Base-by-base conservation (phyloP, 2,797 vertebrate genomes). In the Microctenopoma lineatum region DNA sequence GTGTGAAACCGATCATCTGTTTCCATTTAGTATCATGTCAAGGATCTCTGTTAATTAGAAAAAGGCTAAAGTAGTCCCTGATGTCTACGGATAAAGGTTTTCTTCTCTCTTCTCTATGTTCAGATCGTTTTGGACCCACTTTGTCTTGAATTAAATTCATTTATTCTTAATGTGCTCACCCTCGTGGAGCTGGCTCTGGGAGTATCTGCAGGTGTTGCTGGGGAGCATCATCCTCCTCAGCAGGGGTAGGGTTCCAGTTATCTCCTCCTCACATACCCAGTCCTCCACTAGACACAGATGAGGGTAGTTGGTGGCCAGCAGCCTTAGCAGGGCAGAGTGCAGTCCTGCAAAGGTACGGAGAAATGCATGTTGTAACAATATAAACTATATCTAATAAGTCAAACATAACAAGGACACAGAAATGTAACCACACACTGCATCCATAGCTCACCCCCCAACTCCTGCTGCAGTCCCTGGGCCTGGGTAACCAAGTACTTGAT, bases 201-300 rank as follows among this genome's bases (percentile, higher is more conserved):
- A 96, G 89, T 98, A 97, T 85, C 92, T 95, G 90, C 96, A 97
- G 12, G 96, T 94, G 61, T 92, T 95, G 73, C 90, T 95, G 34
- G 96, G 96, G 54, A 99, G 94, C 45, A 99, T 95, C 96, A 98
- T 98, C 90, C 93, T 94, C 75, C 96, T 93, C 71, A 99, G 90
- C 46, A 99, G 91, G 21, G 95, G 95, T 16, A 98, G 94, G 0
- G 97, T 99, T 50, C 98, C 98, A 0, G 98, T 99, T 90, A 98
- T 97, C 86, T 97, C 96, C 77, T 99, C 98, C 83, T 99, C 98
- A 68, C 96, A 96, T 70, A 99, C 96, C 98, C 98, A 99, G 82
- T 99, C 98, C 25, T 99, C 98, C 93, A 99, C 98, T 0, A 99
- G 95, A 89, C 97, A 99, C 4, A 99, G 93, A 84, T 99, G 97